phyloP scores from a whole-genome alignment of 2,888 invertebrate species.

The Drosophila emarginata region DNA sequence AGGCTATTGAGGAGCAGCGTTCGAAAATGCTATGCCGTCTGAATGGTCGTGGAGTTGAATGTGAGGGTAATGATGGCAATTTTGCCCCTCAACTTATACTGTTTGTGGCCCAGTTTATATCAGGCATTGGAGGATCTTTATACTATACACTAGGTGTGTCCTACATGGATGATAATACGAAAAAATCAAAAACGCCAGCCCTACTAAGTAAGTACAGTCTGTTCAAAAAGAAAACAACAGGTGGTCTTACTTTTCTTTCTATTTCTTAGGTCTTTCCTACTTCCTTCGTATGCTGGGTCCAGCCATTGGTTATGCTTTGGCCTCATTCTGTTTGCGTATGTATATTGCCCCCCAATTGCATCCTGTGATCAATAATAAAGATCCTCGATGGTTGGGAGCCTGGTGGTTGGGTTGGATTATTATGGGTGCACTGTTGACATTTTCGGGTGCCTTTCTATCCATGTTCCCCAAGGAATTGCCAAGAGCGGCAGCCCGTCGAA shows the following conservation, averaged over 20 bases:
- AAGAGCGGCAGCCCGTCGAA: conserved; percentile 85
- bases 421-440: conserved; percentile 84
- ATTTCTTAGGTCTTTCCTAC: conserved; percentile 85
- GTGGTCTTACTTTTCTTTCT: neutral
- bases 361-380: conserved; percentile 86
- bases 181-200: conserved; percentile 88
- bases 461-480: conserved; percentile 88
- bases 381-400: conserved; percentile 92
- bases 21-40: conserved; percentile 85
- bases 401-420: conserved; percentile 92
- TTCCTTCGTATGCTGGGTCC: conserved; percentile 88
- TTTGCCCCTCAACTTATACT: conserved; percentile 86
- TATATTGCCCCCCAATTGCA: conserved; percentile 87
- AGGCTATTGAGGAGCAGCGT: conserved; percentile 83
- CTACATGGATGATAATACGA: conserved; percentile 90
- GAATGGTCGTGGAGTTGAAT: conserved; percentile 80
- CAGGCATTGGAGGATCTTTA: conserved; percentile 87
- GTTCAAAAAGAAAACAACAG: neutral
- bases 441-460: conserved; percentile 85
- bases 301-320: conserved; percentile 87
- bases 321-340: conserved; percentile 86
- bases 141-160: conserved; percentile 88
- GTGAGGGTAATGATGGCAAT: conserved; percentile 84
- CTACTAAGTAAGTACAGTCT: conserved; percentile 85
- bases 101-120: conserved; percentile 87